Conservation (phyloP, 2,888 invertebrate species). For the Podotricha telesiphe region DNA sequence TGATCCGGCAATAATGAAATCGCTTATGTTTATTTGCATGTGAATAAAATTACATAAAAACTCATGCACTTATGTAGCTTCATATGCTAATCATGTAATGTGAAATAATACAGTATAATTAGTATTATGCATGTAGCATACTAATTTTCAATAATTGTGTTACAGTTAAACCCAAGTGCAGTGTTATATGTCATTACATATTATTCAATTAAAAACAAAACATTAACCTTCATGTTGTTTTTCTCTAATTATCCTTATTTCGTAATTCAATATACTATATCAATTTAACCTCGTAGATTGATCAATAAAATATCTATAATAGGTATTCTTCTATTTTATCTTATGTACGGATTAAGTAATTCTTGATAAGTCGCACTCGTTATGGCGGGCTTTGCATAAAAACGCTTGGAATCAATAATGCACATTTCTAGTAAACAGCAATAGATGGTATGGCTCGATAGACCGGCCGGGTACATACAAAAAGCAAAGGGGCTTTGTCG, state of each 20-base stretch:
- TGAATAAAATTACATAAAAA: background rate
- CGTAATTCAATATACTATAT: slow-evolving; percentile 8
- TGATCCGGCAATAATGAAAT: slow-evolving; percentile 21
- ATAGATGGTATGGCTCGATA: slow-evolving; percentile 42
- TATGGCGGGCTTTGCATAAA: slow-evolving; percentile 37
- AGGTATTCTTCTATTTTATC: slow-evolving; percentile 21
- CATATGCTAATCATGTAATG: background rate
- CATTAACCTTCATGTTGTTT: background rate
- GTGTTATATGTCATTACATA: background rate
- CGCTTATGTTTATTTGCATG: slow-evolving; percentile 3
- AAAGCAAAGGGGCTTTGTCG: slow-evolving; percentile 33
- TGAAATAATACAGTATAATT: background rate
- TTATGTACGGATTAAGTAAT: slow-evolving; percentile 20
- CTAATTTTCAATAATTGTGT: background rate
- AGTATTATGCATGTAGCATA: background rate
- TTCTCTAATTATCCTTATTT: slow-evolving; percentile 26
- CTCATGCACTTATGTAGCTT: background rate
- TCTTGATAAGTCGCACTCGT: slow-evolving; percentile 28
- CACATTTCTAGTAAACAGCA: slow-evolving; percentile 43
- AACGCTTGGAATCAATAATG: slow-evolving; percentile 44
- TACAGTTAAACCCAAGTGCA: background rate
- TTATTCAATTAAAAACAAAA: background rate
- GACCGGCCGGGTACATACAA: slow-evolving; percentile 23
- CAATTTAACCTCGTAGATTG: slow-evolving; percentile 20
- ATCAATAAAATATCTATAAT: slow-evolving; percentile 33